Conservation (phyloP, 2,888 invertebrate genomes). For the Eumerus sabulonum region DNA sequence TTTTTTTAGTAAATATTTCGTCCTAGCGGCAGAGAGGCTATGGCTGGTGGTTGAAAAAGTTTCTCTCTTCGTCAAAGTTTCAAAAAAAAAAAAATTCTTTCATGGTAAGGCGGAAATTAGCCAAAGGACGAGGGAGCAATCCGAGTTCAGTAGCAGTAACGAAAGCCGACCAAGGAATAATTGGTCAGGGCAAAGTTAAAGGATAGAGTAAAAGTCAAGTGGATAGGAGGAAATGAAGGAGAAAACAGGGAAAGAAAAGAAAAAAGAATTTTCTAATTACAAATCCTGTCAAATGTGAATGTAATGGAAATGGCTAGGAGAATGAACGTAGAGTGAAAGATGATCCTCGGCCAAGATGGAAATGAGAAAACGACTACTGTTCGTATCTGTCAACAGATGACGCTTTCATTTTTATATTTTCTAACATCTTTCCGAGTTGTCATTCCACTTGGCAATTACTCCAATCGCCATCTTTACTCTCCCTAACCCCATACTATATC, state of each 20-base stretch:
- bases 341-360: too few species aligned
- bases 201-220: too few species aligned
- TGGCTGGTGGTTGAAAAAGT: constrained; percentile 10
- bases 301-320: not conserved
- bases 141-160: too few species aligned
- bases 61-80: constrained; percentile 24
- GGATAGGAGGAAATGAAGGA: not conserved
- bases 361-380: too few species aligned
- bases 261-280: constrained; percentile 62
- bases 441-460: constrained; percentile 59
- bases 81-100: constrained; percentile 38
- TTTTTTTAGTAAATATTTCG: not conserved
- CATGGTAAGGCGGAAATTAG: constrained; percentile 33
- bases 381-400: constrained; percentile 40
- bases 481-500: too few species aligned
- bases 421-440: constrained; percentile 47
- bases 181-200: too few species aligned
- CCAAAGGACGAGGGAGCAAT: constrained; percentile 7
- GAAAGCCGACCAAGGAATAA: too few species aligned
- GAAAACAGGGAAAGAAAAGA: constrained; percentile 23
- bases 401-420: constrained; percentile 34
- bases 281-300: constrained; percentile 41
- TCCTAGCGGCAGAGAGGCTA: constrained; percentile 9
- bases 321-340: constrained; percentile 2
- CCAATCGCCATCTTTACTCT: constrained; percentile 45